Evolutionary conservation across 2,888 invertebrate species (phyloP), one percentile per base, ranked within the genome.

Genomic region (Diarsia mendica): DNA sequence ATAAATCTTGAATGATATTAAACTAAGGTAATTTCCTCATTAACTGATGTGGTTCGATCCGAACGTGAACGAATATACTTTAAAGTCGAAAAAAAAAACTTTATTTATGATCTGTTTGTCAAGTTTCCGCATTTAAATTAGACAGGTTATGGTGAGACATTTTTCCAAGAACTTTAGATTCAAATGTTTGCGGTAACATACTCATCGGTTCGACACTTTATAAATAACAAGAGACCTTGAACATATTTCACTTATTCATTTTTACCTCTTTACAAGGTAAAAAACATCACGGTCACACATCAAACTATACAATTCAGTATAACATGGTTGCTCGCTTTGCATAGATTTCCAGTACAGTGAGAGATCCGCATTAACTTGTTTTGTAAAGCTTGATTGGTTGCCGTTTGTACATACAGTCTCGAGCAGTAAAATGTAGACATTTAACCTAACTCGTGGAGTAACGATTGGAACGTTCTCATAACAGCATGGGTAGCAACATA

Each of bases 101-200:
- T 60, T 61, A 67, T 48, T 46, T 51, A 23, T 67, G 23, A 23
- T 55, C 20, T 58, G 79, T 70, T 67, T 53, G 49, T 51, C 46
- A 55, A 67, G 23, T 83, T 64, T 63, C 53, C 58, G 55, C 18
- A 73, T 39, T 39, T 15, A 49, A 58, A 67, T 55, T 53, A 28
- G 5, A 71, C 81, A 5, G 67, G 81, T 75, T 84, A 65, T 15
- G 39, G 28, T 65, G 58, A 61, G 66, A 67, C 60, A 70, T 2
- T 80, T 82, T 84, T 84, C 85, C 55, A 18, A 72, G 85, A 82
- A 84, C 28, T 71, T 46, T 49, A 0, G 20, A 33, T n/a, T 60
- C 13, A 58, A 53, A 51, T 79, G 53, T 80, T 80, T 74, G 81
- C 28, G 58, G 84, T 68, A 55, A 72, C 46, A n/a, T 67, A 66